Percentiles rank a stretch among this genome's conserved stretches.
Conservation (phyloP, 2,797 vertebrate species). For the Ceryle rudis region DNA sequence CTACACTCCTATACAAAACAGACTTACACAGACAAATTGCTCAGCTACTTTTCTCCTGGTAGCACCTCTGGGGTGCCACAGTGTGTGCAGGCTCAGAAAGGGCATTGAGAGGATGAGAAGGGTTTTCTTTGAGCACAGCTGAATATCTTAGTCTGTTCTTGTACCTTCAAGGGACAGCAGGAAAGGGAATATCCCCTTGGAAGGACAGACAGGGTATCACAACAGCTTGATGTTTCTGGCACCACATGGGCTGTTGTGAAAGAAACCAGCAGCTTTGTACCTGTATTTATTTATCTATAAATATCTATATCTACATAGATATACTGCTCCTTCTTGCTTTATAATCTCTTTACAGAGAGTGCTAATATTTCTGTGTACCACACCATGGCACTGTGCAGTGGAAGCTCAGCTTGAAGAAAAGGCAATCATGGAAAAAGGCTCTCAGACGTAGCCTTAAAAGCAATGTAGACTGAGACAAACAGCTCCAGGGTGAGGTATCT, state of each 20-base stretch:
- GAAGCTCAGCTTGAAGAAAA: not conserved
- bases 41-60: not conserved
- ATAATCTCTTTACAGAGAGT: not conserved
- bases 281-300: not conserved
- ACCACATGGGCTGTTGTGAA: not conserved
- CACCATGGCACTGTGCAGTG: not conserved
- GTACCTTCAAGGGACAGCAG: not conserved
- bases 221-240: not conserved
- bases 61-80: not conserved
- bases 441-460: not conserved
- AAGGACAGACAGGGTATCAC: not conserved
- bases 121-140: not conserved
- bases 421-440: not conserved
- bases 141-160: not conserved
- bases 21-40: not conserved
- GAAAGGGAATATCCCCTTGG: not conserved
- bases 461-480: not conserved
- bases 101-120: not conserved
- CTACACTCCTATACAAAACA: not conserved
- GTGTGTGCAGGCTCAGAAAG: not conserved
- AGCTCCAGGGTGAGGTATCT: not conserved
- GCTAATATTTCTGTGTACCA: not conserved
- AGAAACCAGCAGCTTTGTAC: not conserved
- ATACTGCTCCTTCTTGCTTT: fast-evolving
- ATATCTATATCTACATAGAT: not conserved